A percentile compares a stretch with the other conserved stretches of the same genome.
Conservation (phyloP, 1,140 invertebrate genomes). For the Drosophila gunungcola region DNA sequence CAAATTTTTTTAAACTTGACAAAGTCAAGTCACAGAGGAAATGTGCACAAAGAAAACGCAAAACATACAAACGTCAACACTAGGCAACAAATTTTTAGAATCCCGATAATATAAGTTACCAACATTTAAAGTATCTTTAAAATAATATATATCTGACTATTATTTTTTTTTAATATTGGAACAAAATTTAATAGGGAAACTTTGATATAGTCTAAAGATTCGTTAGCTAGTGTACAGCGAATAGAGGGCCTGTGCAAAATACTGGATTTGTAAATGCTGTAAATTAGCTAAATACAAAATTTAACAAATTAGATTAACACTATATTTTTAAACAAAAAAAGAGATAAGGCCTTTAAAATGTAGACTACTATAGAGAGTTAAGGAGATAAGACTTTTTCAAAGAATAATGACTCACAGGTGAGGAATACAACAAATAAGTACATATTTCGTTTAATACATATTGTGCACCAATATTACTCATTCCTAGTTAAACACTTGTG, state of each 20-base stretch:
- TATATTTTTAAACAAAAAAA: background rate
- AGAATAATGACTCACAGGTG: constrained; percentile 13
- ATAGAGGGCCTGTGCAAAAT: constrained; percentile 10
- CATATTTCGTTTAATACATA: constrained; percentile 10
- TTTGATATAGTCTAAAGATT: background rate
- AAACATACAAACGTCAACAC: constrained; percentile 10
- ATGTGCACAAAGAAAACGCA: constrained; percentile 8
- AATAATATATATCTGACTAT: too few species aligned
- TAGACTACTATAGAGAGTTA: background rate
- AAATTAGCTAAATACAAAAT: constrained; percentile 35
- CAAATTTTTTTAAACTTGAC: constrained; percentile 50
- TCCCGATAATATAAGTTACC: too few species aligned
- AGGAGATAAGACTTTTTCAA: background rate
- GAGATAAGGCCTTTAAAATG: constrained; percentile 5
- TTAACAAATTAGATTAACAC: constrained; percentile 5
- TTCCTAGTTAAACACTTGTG: background rate
- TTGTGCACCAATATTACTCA: constrained; percentile 4
- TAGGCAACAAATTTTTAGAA: background rate
- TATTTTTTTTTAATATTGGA: background rate
- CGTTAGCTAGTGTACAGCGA: constrained; percentile 18
- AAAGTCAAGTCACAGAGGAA: constrained; percentile 20
- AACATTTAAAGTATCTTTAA: too few species aligned
- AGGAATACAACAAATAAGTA: background rate
- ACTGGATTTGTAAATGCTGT: constrained; percentile 3
- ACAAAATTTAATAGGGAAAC: too few species aligned